Evolutionary conservation across 1,140 invertebrate species (phyloP).

Genomic region (Leptopilina boulardi): DNA sequence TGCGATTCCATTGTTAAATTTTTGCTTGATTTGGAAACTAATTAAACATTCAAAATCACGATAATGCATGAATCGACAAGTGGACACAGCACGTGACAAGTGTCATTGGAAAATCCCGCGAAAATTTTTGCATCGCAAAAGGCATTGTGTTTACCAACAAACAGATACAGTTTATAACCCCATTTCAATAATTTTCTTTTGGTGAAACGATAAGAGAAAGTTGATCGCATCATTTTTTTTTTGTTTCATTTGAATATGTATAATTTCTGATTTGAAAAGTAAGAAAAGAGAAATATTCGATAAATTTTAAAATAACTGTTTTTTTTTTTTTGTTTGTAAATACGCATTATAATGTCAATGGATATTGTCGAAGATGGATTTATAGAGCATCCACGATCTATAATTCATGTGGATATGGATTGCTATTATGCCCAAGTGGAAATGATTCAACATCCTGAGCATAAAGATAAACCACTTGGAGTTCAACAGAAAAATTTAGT

Average conservation of each 20-base stretch:
- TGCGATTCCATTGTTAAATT: background rate
- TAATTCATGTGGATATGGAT: slow-evolving; percentile 87
- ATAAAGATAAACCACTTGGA: slow-evolving; percentile 81
- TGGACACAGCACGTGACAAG: background rate
- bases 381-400: slow-evolving; percentile 78
- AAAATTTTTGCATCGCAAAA: slow-evolving; percentile 11
- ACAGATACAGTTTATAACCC: slow-evolving; percentile 30
- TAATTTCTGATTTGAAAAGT: background rate
- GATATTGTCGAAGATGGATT: slow-evolving; percentile 64
- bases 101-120: slow-evolving; percentile 14
- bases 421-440: slow-evolving; percentile 92
- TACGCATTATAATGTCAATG: slow-evolving; percentile 55
- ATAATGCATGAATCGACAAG: slow-evolving; percentile 1
- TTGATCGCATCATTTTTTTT: background rate
- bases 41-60: background rate
- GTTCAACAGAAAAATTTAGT: slow-evolving; percentile 88
- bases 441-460: slow-evolving; percentile 82
- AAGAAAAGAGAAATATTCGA: background rate
- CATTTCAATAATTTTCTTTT: slow-evolving; percentile 22
- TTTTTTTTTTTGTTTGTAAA: slow-evolving; percentile 12
- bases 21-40: background rate
- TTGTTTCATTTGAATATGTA: background rate
- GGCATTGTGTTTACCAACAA: slow-evolving; percentile 31
- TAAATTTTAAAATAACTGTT: background rate
- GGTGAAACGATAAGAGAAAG: slow-evolving; percentile 28